These are phyloP conservation scores for Acanthosepion lycidas DNA, from an alignment of 2,888 invertebrate genomes.

Conservation along the genomic window DNA sequence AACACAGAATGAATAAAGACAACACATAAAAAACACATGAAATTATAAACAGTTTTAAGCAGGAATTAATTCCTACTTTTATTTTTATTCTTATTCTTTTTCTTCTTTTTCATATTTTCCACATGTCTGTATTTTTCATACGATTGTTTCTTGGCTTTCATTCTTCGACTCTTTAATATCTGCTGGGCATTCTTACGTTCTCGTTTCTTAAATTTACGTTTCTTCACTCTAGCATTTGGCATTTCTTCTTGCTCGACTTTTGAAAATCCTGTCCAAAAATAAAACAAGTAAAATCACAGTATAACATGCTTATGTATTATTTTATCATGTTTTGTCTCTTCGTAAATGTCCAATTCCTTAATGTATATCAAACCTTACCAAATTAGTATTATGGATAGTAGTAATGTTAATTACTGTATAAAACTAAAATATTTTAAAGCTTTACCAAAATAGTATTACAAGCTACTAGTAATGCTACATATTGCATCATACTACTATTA, in stretches of 20 bases:
- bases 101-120: conserved; percentile 50
- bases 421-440: too few relatives aligned
- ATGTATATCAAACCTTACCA: too few relatives aligned
- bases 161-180: conserved; percentile 75
- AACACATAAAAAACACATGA: background rate
- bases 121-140: conserved; percentile 68
- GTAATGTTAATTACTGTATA: too few relatives aligned
- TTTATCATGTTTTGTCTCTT: background rate
- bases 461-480: too few relatives aligned
- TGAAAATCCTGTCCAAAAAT: background rate
- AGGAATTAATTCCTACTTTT: conserved; percentile 14
- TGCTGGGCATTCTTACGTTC: conserved; percentile 81
- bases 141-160: conserved; percentile 65
- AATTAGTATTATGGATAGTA: too few relatives aligned
- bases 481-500: too few relatives aligned
- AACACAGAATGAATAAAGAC: too few relatives aligned
- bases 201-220: conserved; percentile 56
- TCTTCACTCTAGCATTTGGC: conserved; percentile 50
- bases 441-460: too few relatives aligned
- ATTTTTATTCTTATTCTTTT: background rate
- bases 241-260: background rate
- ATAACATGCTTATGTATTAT: background rate
- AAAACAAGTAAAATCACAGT: background rate
- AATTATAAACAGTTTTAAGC: background rate
- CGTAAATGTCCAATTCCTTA: too few relatives aligned